Evolutionary conservation across 2,888 invertebrate genomes (phyloP), one percentile per base, ranked within the genome.

Genomic region (Clepsis dumicolana): DNA sequence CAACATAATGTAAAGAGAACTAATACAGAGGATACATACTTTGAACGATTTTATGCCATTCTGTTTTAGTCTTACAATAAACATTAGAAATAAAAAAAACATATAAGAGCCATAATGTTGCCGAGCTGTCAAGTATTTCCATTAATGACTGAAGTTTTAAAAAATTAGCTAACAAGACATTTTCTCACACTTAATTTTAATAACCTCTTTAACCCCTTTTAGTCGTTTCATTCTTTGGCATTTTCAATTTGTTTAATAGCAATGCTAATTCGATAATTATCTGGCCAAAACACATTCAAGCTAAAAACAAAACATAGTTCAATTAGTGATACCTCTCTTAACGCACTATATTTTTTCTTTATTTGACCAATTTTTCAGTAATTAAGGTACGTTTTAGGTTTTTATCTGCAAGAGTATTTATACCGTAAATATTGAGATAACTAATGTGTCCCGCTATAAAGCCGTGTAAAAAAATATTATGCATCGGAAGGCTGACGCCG

Each of bases 341-440:
- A 73, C 75, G 62, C 74, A 77, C 74, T 81, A 80, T 77, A 48
- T 48, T 12, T 80, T 83, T 77, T 75, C 73, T 76, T 74, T 71
- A 78, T 72, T 74, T 70, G 75, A 78, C 79, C 84, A 86, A 87
- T 88, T 88, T 87, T 87, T 88, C 86, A 84, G 80, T 86, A 87
- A 87, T 88, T 86, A 88, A 77, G 74, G 75, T 74, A 60, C 60
- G 56, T 78, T 80, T 82, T 74, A 75, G 70, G 62, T 41, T 24
- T 75, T 84, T 84, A 87, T 87, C 84, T 87, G 84, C 82, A 87
- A 71, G 72, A 75, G 75, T 76, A 81, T 84, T 85, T 83, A 82
- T 80, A 80, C 75, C 74, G 76, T 83, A 79, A 83, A 82, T 80
- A 80, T 78, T 76, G 70, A 77, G 81, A 85, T 80, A 68, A 32